Evolutionary conservation across 1,140 invertebrate species (phyloP).

Genomic region (Bicyclus anynana): DNA sequence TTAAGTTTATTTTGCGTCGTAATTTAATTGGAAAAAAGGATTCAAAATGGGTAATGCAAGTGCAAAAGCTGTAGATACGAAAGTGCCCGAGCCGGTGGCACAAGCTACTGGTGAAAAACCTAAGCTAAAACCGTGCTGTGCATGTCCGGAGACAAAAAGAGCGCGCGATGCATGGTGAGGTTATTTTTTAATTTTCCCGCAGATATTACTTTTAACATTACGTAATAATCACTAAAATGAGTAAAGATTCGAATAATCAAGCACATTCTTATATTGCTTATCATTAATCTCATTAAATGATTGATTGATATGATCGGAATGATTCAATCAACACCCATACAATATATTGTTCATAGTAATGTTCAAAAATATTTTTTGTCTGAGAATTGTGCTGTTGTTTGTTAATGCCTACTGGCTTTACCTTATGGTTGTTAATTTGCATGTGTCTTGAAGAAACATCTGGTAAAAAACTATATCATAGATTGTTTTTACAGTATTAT

Average conservation of each 20-base stretch:
- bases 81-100: conserved; percentile 41
- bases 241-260: no score
- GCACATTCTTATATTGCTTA: no score
- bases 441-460: no score
- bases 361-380: no score
- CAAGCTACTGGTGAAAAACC: conserved; percentile 72
- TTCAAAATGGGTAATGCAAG: conserved; percentile 59
- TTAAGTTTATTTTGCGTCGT: conserved; percentile 31
- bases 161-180: conserved; percentile 92
- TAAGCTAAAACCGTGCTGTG: conserved; percentile 96
- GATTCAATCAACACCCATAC: no score
- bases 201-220: conserved; percentile 4
- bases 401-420: no score
- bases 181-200: conserved; percentile 36
- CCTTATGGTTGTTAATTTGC: no score
- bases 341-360: no score
- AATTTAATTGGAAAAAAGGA: conserved; percentile 7
- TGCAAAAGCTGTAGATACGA: conserved; percentile 62
- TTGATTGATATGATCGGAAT: no score
- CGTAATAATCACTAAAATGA: conserved; percentile 5
- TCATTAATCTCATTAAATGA: no score
- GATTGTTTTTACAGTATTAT: conserved; percentile 92
- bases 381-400: no score
- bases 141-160: conserved; percentile 97
- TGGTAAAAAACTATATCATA: no score